phyloP scores from a whole-genome alignment of 2,797 vertebrate species.

The Phrynocephalus guinanensis region DNA sequence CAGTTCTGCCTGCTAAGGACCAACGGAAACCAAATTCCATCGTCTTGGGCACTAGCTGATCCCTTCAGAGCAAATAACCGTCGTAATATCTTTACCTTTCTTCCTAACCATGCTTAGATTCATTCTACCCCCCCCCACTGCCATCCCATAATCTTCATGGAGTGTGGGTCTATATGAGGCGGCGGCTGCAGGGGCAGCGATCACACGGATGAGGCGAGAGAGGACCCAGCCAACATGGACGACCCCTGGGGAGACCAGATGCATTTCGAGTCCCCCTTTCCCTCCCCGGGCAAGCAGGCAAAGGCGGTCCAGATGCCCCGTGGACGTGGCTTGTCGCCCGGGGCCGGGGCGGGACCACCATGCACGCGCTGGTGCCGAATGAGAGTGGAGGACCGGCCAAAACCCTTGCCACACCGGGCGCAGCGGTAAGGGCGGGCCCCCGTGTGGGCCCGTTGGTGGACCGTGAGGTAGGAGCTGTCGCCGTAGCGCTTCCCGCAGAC shows the following conservation, averaged over 20 bases:
- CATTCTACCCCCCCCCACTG: slow-evolving; percentile 18
- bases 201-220: not conserved
- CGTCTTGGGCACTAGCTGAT: not conserved
- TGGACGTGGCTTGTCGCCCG: not conserved
- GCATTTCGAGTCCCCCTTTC: not conserved
- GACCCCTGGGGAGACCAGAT: slow-evolving; percentile 4
- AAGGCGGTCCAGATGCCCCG: slow-evolving; percentile 8
- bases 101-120: not conserved
- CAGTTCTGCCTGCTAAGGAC: not conserved
- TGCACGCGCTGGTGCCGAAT: slow-evolving; percentile 30
- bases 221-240: accelerated
- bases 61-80: not conserved
- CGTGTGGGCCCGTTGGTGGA: slow-evolving; percentile 31
- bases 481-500: slow-evolving; percentile 33
- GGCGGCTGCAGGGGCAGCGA: not conserved
- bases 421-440: slow-evolving; percentile 12
- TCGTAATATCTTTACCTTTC: not conserved
- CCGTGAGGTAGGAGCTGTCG: slow-evolving; percentile 28
- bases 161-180: not conserved
- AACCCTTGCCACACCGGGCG: slow-evolving; percentile 18
- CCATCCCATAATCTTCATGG: slow-evolving; percentile 28
- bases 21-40: not conserved
- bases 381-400: slow-evolving; percentile 30
- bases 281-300: not conserved
- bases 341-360: not conserved